These are phyloP conservation scores for Octomys mimax DNA, from an alignment of 2,797 vertebrate genomes.

Conservation along the genomic window DNA sequence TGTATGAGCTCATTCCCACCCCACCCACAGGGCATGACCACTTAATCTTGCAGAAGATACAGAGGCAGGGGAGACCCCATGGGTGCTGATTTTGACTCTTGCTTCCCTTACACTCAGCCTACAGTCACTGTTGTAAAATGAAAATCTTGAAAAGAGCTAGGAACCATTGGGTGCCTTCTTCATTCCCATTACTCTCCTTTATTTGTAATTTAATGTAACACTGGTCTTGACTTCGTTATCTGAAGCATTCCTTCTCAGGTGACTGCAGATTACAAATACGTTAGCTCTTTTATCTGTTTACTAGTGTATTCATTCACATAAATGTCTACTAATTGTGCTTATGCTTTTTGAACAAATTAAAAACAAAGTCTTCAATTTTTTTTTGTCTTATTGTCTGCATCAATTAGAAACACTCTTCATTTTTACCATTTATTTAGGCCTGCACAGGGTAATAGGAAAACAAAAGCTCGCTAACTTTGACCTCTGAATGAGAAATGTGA, in stretches of 20 bases:
- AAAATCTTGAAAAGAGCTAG: not conserved
- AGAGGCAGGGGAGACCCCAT: not conserved
- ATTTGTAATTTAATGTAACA: not conserved
- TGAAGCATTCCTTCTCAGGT: not conserved
- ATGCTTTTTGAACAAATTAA: not conserved
- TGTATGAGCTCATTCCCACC: not conserved
- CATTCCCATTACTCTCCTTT: not conserved
- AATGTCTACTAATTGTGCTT: not conserved
- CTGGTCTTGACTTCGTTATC: not conserved
- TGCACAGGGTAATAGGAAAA: not conserved
- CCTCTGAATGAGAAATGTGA: not conserved
- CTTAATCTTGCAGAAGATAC: not conserved
- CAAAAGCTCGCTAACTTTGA: not conserved
- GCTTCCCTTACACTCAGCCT: not conserved
- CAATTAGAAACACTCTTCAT: not conserved
- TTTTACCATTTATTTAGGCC: not conserved
- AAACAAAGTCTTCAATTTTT: not conserved
- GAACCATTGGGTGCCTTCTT: not conserved
- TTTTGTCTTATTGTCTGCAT: not conserved
- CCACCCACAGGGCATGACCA: not conserved
- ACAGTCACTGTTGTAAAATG: not conserved
- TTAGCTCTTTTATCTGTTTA: not conserved
- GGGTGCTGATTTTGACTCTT: not conserved
- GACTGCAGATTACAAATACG: not conserved
- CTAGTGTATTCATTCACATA: not conserved